These are phyloP conservation scores for Pipistrellus pipistrellus DNA, from an alignment of 2,797 vertebrate species.

Conservation along the genomic window DNA sequence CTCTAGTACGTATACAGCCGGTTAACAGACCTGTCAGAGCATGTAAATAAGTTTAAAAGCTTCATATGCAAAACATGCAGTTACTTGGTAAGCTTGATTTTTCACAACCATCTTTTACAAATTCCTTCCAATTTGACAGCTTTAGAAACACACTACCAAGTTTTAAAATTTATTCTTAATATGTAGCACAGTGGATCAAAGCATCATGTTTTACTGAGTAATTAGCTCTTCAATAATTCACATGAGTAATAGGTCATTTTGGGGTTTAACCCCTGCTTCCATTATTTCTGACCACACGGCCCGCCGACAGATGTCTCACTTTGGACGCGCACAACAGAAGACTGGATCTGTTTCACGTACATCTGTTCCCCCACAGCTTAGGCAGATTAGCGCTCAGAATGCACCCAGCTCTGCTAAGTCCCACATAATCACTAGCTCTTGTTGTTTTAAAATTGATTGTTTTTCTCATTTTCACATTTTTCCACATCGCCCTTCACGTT, in stretches of 20 bases:
- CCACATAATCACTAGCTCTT: slow-evolving; percentile 82
- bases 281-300: slow-evolving; percentile 90
- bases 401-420: slow-evolving; percentile 83
- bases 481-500: slow-evolving; percentile 42
- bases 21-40: background rate
- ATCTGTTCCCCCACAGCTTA: slow-evolving; percentile 92
- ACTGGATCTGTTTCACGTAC: slow-evolving; percentile 93
- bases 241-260: slow-evolving; percentile 81
- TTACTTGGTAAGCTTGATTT: slow-evolving; percentile 2
- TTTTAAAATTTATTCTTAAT: slow-evolving; percentile 68
- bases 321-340: slow-evolving; percentile 92
- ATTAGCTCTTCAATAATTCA: slow-evolving; percentile 82
- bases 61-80: background rate
- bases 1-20: background rate
- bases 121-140: slow-evolving; percentile 41
- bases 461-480: slow-evolving; percentile 74
- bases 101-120: slow-evolving; percentile 59
- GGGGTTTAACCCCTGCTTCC: slow-evolving; percentile 83
- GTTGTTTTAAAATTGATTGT: slow-evolving; percentile 76
- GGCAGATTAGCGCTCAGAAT: slow-evolving; percentile 86
- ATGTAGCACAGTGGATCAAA: slow-evolving; percentile 69
- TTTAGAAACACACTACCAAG: background rate
- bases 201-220: slow-evolving; percentile 61
- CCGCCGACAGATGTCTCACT: slow-evolving; percentile 93
- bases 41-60: slow-evolving; percentile 13